Percentiles rank a stretch among this genome's conserved stretches.
phyloP scores from a whole-genome alignment of 2,888 invertebrate species.

The Odontocerum albicorne region DNA sequence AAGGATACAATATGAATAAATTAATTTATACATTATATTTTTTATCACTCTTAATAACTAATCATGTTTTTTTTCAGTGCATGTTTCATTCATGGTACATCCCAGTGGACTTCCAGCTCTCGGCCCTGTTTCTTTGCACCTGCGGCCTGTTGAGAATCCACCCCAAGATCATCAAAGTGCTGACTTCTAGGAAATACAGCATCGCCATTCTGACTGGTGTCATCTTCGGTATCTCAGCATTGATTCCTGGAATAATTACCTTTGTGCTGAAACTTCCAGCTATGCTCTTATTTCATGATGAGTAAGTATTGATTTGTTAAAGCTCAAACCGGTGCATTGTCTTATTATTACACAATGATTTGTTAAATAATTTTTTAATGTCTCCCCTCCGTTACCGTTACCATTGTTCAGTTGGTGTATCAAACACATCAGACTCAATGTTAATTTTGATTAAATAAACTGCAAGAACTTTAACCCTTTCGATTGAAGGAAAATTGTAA shows the following conservation, averaged over 20 bases:
- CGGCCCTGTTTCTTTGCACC: slow-evolving; percentile 56
- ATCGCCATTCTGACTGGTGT: slow-evolving; percentile 48
- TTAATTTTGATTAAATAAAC: too few relatives aligned
- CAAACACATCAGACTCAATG: too few relatives aligned
- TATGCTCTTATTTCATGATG: slow-evolving; percentile 58
- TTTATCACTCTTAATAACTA: too few relatives aligned
- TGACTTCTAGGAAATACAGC: slow-evolving; percentile 42
- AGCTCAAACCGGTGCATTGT: too few relatives aligned
- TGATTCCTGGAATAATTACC: slow-evolving; percentile 56
- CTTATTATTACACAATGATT: too few relatives aligned
- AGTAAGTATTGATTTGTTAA: slow-evolving; percentile 46
- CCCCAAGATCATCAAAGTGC: background rate
- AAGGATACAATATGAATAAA: too few relatives aligned
- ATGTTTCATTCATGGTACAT: slow-evolving; percentile 69
- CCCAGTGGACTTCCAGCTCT: slow-evolving; percentile 70
- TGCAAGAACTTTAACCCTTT: too few relatives aligned
- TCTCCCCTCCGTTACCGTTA: too few relatives aligned
- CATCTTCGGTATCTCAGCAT: slow-evolving; percentile 43
- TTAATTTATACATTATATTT: too few relatives aligned
- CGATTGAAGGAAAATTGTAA: too few relatives aligned
- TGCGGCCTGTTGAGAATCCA: slow-evolving; percentile 50
- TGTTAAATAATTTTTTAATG: too few relatives aligned
- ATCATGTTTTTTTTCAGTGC: slow-evolving; percentile 59
- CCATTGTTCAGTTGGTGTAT: too few relatives aligned
- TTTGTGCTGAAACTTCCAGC: slow-evolving; percentile 54